Percentiles rank a stretch among this genome's conserved stretches.
Evolutionary conservation across 2,888 invertebrate genomes (phyloP).

Genomic region (Didymodactylos carnosus): DNA sequence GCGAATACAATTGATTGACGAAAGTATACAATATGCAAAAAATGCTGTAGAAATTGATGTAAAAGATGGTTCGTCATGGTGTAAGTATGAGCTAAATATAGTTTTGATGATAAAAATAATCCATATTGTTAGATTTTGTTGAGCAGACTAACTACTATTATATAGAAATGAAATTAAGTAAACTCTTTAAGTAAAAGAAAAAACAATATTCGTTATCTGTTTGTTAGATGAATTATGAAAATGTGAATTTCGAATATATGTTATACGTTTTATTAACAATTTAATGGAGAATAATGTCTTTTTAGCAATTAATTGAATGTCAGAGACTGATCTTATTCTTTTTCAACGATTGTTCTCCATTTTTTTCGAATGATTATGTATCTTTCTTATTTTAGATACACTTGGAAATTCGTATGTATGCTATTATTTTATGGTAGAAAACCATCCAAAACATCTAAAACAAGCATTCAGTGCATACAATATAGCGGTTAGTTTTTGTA

Average conservation of each 20-base stretch:
- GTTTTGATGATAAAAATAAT: neutral
- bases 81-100: slow-evolving; percentile 23
- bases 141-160: neutral
- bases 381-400: slow-evolving; percentile 35
- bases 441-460: slow-evolving; percentile 47
- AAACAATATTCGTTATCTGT: no score
- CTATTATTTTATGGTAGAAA: slow-evolving; percentile 46
- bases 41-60: slow-evolving; percentile 59
- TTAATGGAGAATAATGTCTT: no score
- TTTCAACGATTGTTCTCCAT: no score
- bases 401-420: slow-evolving; percentile 65
- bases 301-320: no score
- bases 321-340: no score
- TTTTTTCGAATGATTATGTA: neutral
- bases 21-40: slow-evolving; percentile 56
- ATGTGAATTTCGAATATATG: no score
- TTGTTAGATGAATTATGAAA: no score
- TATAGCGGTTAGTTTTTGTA: slow-evolving; percentile 46
- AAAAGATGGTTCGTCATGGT: slow-evolving; percentile 61
- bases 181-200: no score
- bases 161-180: no score
- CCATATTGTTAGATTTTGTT: no score
- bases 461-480: slow-evolving; percentile 57
- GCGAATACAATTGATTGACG: slow-evolving; percentile 44
- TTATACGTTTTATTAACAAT: no score